Evolutionary conservation across 2,888 invertebrate species (phyloP), one percentile per base, ranked within the genome.

Genomic region (Nycteola revayana): DNA sequence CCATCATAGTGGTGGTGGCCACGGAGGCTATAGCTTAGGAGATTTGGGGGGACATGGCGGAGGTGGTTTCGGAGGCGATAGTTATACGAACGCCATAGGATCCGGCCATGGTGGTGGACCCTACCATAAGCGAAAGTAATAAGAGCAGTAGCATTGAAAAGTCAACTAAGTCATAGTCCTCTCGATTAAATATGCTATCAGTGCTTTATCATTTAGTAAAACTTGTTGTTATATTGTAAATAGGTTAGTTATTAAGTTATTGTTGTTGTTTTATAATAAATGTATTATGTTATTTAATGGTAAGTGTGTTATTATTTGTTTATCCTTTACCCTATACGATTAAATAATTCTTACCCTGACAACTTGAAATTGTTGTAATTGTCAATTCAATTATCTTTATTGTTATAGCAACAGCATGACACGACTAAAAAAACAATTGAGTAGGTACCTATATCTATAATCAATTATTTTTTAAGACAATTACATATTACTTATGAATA

Each of bases 31-130:
- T 25, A 59, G 66, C 10, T 36, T 63, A 17, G 60, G 66, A 9
- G 59, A 54, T 6, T 36, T 55, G 3, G 72, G 77, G 3, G 60
- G 66, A 9, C 60, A 60, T 29, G 62, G 69, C 1, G 62, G 70
- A n/a, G 58, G 62, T 11, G 47, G 56, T 25, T 67, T 60, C 28
- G 78, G 74, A 6, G 82, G 78, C 38, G 89, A 82, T 49, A 89
- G 80, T 45, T 89, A 83, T 61, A 82, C 76, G 20, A 82, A 75
- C 44, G 87, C 81, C 37, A 64, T 83, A 30, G 62, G 75, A 10
- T 72, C 89, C 2, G 90, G 89, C 8, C 87, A 88, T 42, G 88
- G 89, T 0, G 88, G 89, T 8, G 90, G 89, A 0, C 87, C 86
- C 1, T 88, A 88, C 51, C 84, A 77, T 42, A 70, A 72, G 58